Evolutionary conservation across 2,888 invertebrate species (phyloP), one percentile per base, ranked within the genome.

Genomic region (Lepeophtheirus nordmannii): DNA sequence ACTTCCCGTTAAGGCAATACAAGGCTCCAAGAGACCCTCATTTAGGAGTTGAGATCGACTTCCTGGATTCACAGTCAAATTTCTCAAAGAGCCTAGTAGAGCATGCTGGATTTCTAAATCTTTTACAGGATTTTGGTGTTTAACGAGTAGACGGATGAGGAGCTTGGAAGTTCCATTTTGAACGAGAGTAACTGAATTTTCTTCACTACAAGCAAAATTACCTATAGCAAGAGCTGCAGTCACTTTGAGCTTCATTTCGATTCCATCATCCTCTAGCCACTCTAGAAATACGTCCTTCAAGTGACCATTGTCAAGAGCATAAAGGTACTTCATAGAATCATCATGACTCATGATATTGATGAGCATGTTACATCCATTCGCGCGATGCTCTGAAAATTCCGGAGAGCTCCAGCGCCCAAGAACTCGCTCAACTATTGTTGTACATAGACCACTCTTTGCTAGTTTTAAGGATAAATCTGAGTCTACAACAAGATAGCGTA

Each of bases 31-130:
- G 20, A 63, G 23, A 9, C 63, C 63, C 17, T 46, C 53, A 14
- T 17, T 14, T 46, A 63, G 23, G 22, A 63, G 53, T 9, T 22
- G 20, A 14, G 37, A 8, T 1, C 63, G 37, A 9, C 12, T 53
- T 56, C 20, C 22, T 8, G 53, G 46, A 30, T 23, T 60, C 14
- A 63, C 63, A 14, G 53, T 38, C 14, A 63, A 17, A 17, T 63
- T 63, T 63, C 63, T 17, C 14, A 63, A 14, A 20, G 63, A 41
- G 14, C 63, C 63, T n/a, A 63, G 22, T 1, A 63, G 41, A 22
- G 63, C 63, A 30, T 63, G 63, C 23, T 63, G 63, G 14, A 63
- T 20, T 30, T 63, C 53, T 10, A 63, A 10, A 30, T 63, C 63
- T 22, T 23, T 22, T 12, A 56, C 40, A 23, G 53, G 53, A 22